These are phyloP conservation scores for Xestia c-nigrum DNA, from an alignment of 2,888 invertebrate genomes.

Conservation along the genomic window DNA sequence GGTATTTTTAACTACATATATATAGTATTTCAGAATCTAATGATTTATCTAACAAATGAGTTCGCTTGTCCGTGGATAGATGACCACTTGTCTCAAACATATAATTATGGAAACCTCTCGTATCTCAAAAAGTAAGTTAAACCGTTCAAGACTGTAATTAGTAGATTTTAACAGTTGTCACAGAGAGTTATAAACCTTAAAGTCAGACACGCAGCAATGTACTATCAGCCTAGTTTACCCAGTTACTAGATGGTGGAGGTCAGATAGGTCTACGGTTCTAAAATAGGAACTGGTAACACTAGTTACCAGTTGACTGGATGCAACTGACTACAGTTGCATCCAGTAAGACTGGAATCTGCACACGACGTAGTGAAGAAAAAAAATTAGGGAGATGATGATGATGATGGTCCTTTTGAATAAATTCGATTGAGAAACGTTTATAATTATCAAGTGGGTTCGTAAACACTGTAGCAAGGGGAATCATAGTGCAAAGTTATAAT, in stretches of 20 bases:
- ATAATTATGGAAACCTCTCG: neutral
- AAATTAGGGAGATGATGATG: neutral
- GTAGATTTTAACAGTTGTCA: neutral
- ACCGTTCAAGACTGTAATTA: neutral
- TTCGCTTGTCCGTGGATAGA: neutral
- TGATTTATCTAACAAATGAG: neutral
- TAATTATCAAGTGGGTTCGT: constrained; percentile 5
- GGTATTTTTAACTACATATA: neutral
- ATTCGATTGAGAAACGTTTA: neutral
- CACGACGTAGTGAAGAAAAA: neutral
- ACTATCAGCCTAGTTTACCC: neutral
- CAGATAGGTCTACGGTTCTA: neutral
- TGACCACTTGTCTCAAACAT: neutral
- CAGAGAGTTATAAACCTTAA: neutral
- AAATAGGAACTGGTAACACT: neutral
- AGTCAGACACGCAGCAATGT: neutral
- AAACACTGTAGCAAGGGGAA: constrained; percentile 30
- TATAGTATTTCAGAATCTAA: neutral
- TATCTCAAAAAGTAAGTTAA: neutral
- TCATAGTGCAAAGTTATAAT: constrained; percentile 58
- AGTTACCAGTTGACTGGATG: no score
- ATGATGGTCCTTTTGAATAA: neutral
- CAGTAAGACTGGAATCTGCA: neutral
- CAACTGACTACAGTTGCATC: neutral
- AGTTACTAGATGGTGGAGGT: neutral